These are phyloP conservation scores for Macaca mulatta DNA, from an alignment of 2,113 vertebrate genomes.

Conservation along the genomic window DNA sequence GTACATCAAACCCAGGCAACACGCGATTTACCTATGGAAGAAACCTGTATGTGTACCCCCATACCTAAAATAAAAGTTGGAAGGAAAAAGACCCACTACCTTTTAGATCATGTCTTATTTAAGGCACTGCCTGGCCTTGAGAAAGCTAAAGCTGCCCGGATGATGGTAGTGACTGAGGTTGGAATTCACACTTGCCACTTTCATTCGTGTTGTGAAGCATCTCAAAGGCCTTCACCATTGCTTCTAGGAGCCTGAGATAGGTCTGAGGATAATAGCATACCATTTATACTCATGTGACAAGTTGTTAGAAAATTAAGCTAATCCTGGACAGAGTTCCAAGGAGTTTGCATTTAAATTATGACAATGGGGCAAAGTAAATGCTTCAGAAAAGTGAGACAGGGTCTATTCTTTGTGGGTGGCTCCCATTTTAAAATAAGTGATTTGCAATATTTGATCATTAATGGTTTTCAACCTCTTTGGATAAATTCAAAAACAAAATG, in stretches of 20 bases:
- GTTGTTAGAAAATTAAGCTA: not conserved
- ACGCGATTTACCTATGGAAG: no score
- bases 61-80: no score
- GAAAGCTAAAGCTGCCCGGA: not conserved
- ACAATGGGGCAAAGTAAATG: not conserved
- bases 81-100: not conserved
- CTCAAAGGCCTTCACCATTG: not conserved
- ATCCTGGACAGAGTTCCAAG: not conserved
- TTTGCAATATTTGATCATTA: not conserved
- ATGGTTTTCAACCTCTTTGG: not conserved
- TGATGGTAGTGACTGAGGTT: not conserved
- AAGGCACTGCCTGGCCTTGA: not conserved
- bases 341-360: conserved; percentile 14
- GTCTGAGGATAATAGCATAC: not conserved
- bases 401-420: not conserved
- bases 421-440: not conserved
- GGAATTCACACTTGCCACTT: not conserved
- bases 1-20: no score
- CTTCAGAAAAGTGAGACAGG: not conserved
- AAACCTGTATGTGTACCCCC: no score
- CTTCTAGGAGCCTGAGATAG: not conserved
- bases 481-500: not conserved
- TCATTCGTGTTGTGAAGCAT: not conserved
- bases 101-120: not conserved
- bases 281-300: not conserved